Percentiles rank a stretch among this genome's conserved stretches.
Evolutionary conservation across 1,140 invertebrate species (phyloP).

Genomic region (Aphelinus atriplicis): DNA sequence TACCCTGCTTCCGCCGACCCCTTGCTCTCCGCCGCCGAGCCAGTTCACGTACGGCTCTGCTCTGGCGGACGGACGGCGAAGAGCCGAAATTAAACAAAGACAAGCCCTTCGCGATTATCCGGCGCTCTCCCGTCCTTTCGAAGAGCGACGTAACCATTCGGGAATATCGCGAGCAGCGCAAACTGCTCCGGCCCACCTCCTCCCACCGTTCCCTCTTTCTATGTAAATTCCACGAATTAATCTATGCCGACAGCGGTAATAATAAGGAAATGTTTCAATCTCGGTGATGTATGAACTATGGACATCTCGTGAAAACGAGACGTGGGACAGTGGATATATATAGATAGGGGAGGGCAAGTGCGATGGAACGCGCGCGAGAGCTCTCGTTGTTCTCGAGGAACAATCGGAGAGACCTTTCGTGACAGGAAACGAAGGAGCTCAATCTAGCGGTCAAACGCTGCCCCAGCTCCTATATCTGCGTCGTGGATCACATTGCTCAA

Average conservation of each 20-base stretch:
- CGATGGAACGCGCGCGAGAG: conserved; percentile 8
- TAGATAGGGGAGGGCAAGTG: conserved; percentile 16
- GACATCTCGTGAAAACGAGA: conserved; percentile 41
- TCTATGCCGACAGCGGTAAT: conserved; percentile 65
- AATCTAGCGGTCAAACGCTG: background rate
- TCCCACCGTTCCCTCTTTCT: conserved; percentile 27
- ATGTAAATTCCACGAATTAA: conserved; percentile 61
- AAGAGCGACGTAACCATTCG: conserved; percentile 33
- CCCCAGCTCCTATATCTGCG: too few species aligned
- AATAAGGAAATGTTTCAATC: conserved; percentile 68
- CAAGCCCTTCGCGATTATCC: conserved; percentile 46
- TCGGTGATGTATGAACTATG: conserved; percentile 63
- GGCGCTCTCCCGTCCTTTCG: conserved; percentile 26
- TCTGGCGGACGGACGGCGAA: conserved; percentile 48
- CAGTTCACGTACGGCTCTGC: too few species aligned
- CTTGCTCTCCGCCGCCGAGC: too few species aligned
- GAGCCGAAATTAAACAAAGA: conserved; percentile 61
- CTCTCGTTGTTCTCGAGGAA: conserved; percentile 46
- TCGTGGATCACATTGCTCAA: too few species aligned
- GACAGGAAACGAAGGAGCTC: conserved; percentile 34
- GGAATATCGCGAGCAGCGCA: conserved; percentile 36
- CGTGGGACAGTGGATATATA: background rate
- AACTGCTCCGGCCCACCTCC: conserved; percentile 14
- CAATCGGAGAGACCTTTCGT: conserved; percentile 40
- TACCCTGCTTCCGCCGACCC: too few species aligned